Percentiles rank a stretch among this genome's conserved stretches.
Evolutionary conservation across 1,140 invertebrate species (phyloP).

Genomic region (Thereuonema tuberculata): DNA sequence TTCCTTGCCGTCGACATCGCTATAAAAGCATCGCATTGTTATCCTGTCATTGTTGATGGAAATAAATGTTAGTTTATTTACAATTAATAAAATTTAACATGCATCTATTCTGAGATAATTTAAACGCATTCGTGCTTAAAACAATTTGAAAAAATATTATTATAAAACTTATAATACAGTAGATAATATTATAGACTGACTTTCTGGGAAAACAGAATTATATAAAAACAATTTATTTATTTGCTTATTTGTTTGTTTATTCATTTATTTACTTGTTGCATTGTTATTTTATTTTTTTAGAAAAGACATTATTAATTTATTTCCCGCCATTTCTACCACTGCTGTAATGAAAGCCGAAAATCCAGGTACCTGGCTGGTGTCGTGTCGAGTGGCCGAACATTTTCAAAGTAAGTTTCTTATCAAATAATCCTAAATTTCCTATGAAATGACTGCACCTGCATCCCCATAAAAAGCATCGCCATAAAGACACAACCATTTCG

Average conservation of each 20-base stretch:
- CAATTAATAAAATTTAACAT: background rate
- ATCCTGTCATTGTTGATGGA: no score
- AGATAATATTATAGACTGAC: no score
- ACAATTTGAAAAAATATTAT: no score
- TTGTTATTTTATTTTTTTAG: constrained; percentile 12
- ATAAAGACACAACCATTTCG: no score
- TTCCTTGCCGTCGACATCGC: no score
- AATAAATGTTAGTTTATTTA: background rate
- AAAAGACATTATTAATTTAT: constrained; percentile 25
- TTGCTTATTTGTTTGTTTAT: no score
- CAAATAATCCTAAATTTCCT: background rate
- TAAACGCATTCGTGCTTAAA: no score
- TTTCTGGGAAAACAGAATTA: no score
- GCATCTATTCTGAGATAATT: background rate
- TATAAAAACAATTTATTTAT: no score
- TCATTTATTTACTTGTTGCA: no score
- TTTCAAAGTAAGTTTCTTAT: constrained; percentile 3
- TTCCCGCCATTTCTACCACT: constrained; percentile 23
- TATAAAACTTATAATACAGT: no score
- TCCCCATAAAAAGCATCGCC: background rate
- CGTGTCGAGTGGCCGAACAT: constrained; percentile 21
- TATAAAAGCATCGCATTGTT: no score
- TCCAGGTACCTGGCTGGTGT: constrained; percentile 25
- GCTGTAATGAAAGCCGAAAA: constrained; percentile 23
- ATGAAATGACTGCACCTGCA: background rate